Evolutionary conservation across 2,113 vertebrate genomes (phyloP), one percentile per base, ranked within the genome.

Genomic region (Desmodus rotundus): DNA sequence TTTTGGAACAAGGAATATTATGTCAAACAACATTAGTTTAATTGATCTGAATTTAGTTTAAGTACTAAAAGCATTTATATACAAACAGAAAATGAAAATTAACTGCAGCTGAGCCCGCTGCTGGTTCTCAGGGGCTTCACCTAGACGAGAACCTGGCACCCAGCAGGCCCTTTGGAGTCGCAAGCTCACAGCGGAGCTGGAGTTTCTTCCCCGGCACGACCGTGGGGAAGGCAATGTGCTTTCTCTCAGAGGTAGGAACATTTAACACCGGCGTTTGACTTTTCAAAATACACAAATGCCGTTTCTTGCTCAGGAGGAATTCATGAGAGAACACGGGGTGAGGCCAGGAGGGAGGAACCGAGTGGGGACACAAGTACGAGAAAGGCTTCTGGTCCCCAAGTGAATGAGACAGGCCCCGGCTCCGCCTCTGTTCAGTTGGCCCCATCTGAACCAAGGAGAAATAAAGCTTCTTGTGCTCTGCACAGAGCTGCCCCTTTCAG

Each of bases 41-140:
- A 99, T 99, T 99, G 98, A 98, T 98, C 99, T 99, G 98, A 98
- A 98, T 99, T 98, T 98, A 98, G 98, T 98, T 98, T 98, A 98
- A 98, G 98, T 98, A 98, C 98, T 98, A 98, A 98, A 98, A 98
- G 98, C 98, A 98, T 98, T 98, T 98, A 98, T 99, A 98, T 98
- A 99, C 98, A 98, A 98, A 98, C 97, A 98, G 97, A 97, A 97
- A 98, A 98, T 95, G 98, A 98, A 99, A 98, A 99, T 99, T 98
- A 98, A 98, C 98, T 98, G 97, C 98, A 98, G 98, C 98, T 98
- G 98, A 98, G 97, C 95, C 87, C 73, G 76, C 97, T 96, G 97
- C 98, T 97, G 96, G 97, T 77, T 96, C 95, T 96, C 91, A 36
- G 86, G 89, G 91, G 76, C 89, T 78, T 19, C 19, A 36, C 6